Conservation (phyloP, 23 tunicate genomes). For the Halocynthia roretzi region DNA sequence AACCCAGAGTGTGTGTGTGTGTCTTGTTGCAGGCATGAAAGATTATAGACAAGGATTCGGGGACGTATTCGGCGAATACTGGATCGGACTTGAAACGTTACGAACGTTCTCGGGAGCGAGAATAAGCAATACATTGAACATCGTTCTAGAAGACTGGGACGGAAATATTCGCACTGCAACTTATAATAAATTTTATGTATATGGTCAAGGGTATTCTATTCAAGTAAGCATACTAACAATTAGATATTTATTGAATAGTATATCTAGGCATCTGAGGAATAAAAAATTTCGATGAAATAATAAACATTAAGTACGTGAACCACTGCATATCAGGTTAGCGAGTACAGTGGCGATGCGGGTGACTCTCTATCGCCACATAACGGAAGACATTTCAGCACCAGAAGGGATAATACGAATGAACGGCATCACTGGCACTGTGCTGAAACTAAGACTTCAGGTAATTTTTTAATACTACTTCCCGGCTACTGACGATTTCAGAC, state of each 20-base stretch:
- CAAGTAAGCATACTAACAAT: constrained; percentile 22
- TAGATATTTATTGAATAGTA: too few relatives aligned
- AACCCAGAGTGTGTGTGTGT: background rate
- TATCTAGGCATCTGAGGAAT: too few relatives aligned
- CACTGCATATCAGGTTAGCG: constrained; percentile 36
- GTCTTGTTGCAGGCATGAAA: constrained; percentile 27
- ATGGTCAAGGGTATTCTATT: constrained; percentile 45
- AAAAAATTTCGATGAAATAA: too few relatives aligned
- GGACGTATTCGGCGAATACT: constrained; percentile 70
- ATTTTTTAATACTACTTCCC: background rate
- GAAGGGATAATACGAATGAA: background rate
- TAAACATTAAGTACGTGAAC: too few relatives aligned
- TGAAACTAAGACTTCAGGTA: background rate
- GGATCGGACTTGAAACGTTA: constrained; percentile 72
- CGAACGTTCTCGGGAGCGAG: constrained; percentile 52
- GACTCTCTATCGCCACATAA: constrained; percentile 39
- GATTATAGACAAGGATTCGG: constrained; percentile 84
- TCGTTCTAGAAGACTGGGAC: constrained; percentile 73
- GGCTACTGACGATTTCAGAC: background rate
- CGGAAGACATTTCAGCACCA: constrained; percentile 33
- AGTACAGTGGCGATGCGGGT: constrained; percentile 68
- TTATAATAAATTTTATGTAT: constrained; percentile 61
- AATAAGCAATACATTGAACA: constrained; percentile 37
- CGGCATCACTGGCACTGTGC: background rate
- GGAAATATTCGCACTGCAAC: constrained; percentile 48